phyloP scores from a whole-genome alignment of 2,113 vertebrate species.

The Romanogobio albipinnatus region DNA sequence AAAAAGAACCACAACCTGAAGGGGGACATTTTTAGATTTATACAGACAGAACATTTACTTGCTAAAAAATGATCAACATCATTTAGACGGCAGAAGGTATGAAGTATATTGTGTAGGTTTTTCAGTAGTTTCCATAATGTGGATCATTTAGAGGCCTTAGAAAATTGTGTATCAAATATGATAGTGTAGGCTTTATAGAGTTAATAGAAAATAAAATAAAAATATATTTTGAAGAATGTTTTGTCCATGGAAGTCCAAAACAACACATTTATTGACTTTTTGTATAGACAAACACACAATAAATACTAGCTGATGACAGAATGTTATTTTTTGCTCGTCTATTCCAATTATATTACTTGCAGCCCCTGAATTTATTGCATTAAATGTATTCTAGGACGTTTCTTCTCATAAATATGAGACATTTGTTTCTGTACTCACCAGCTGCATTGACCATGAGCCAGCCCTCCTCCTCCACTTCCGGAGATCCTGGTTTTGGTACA shows the following conservation, averaged over 20 bases:
- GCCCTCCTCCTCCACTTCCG: conserved; percentile 84
- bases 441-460: conserved; percentile 90
- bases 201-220: neutral
- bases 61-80: too few species aligned
- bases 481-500: conserved; percentile 73
- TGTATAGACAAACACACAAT: neutral
- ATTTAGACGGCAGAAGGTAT: too few species aligned
- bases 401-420: neutral
- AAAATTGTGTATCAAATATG: too few species aligned
- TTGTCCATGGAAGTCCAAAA: neutral
- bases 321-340: neutral
- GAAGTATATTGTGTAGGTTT: too few species aligned
- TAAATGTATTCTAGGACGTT: too few species aligned
- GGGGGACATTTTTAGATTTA: too few species aligned
- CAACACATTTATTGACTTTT: neutral
- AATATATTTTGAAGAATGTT: neutral
- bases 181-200: too few species aligned
- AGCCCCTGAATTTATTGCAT: neutral
- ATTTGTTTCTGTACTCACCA: conserved; percentile 73
- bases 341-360: neutral
- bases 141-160: too few species aligned
- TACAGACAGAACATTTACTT: too few species aligned
- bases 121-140: too few species aligned
- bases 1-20: too few species aligned
- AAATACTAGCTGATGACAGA: neutral